These are phyloP conservation scores for Catostomus latipinnis DNA, from an alignment of 2,797 vertebrate species.

Conservation along the genomic window DNA sequence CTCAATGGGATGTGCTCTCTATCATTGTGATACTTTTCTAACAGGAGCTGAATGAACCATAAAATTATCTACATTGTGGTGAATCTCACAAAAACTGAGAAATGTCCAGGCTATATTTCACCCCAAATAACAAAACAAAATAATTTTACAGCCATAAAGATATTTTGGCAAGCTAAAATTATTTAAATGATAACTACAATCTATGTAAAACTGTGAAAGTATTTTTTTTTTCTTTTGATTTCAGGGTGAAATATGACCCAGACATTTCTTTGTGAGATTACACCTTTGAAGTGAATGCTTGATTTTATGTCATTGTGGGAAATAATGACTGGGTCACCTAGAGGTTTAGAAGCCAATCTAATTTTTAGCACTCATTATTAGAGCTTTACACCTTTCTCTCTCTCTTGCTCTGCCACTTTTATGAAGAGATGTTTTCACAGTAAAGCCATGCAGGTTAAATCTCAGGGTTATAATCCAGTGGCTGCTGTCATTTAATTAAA, in stretches of 20 bases:
- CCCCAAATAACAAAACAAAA: no score
- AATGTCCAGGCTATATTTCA: no score
- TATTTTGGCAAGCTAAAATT: no score
- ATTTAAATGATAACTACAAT: no score
- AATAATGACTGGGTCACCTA: slow-evolving; percentile 3
- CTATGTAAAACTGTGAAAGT: no score
- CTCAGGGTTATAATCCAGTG: slow-evolving; percentile 17
- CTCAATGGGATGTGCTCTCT: slow-evolving; percentile 27
- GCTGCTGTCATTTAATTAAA: slow-evolving; percentile 25
- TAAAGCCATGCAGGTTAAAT: slow-evolving; percentile 7
- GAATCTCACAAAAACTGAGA: no score
- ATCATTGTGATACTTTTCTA: slow-evolving; percentile 42
- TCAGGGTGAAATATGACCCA: neutral
- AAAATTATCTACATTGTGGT: neutral
- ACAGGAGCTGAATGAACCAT: slow-evolving; percentile 4
- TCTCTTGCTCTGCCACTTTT: neutral
- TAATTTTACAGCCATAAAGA: no score
- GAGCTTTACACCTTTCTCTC: neutral
- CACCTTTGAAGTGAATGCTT: slow-evolving; percentile 4
- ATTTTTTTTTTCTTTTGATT: neutral
- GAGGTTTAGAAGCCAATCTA: slow-evolving; percentile 22
- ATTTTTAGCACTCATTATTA: slow-evolving; percentile 59
- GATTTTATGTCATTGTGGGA: neutral
- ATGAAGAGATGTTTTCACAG: neutral
- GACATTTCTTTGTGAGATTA: neutral